phyloP scores from a whole-genome alignment of 1,140 invertebrate species.

The Nautilus pompilius region DNA sequence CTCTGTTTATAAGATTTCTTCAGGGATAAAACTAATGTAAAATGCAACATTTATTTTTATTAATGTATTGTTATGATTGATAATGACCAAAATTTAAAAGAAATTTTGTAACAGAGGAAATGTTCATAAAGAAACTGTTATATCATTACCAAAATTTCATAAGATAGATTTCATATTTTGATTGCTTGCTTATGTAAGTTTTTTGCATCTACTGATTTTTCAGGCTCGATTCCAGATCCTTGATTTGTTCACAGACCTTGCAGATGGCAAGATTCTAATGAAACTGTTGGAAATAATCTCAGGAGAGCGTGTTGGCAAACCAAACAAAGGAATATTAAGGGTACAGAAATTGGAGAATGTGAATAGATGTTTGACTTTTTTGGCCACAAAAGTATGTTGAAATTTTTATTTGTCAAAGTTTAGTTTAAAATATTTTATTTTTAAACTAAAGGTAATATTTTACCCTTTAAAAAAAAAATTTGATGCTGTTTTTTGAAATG shows the following conservation, averaged over 20 bases:
- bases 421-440: neutral
- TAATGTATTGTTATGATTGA: too few relatives aligned
- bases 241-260: constrained; percentile 93
- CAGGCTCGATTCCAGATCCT: constrained; percentile 67
- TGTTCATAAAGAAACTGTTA: neutral
- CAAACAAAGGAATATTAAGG: constrained; percentile 94
- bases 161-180: neutral
- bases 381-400: constrained; percentile 84
- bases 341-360: constrained; percentile 99
- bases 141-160: neutral
- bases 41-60: too few relatives aligned
- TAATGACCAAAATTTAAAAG: too few relatives aligned
- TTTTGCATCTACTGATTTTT: constrained; percentile 14
- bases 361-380: constrained; percentile 95
- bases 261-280: constrained; percentile 91
- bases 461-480: too few relatives aligned
- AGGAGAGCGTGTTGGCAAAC: constrained; percentile 93
- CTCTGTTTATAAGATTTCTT: too few relatives aligned
- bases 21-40: neutral
- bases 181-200: neutral
- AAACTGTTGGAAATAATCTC: constrained; percentile 99
- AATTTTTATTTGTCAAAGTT: neutral
- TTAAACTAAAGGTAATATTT: too few relatives aligned
- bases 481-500: too few relatives aligned
- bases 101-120: neutral